These are phyloP conservation scores for Tridacna gigas DNA, from an alignment of 2,888 invertebrate species.

Conservation along the genomic window DNA sequence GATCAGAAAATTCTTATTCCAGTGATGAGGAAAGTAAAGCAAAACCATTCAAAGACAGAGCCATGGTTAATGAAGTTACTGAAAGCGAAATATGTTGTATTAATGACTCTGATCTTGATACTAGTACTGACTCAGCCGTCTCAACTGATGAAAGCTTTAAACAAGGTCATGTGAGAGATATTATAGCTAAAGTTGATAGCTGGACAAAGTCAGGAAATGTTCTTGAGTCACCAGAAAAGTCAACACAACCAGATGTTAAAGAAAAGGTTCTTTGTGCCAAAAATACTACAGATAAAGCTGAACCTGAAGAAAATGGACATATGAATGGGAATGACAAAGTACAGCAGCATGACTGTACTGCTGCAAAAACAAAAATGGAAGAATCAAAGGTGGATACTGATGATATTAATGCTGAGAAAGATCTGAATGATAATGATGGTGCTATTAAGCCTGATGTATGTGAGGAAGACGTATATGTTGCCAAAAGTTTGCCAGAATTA, in stretches of 20 bases:
- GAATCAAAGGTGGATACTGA: not conserved
- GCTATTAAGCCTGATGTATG: not conserved
- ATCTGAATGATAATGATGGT: slow-evolving; percentile 4
- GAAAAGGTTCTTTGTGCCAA: not conserved
- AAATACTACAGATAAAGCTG: too few species aligned
- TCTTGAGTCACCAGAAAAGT: not conserved
- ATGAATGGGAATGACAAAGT: too few species aligned
- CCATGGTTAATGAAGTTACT: not conserved
- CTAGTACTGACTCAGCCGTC: slow-evolving; percentile 31
- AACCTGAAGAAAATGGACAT: too few species aligned
- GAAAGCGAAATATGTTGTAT: not conserved
- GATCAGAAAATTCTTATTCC: not conserved
- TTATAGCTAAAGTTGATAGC: slow-evolving; percentile 54
- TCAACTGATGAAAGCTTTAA: slow-evolving; percentile 40
- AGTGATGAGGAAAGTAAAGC: not conserved
- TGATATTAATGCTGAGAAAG: not conserved
- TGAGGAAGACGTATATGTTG: slow-evolving; percentile 55
- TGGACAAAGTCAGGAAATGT: slow-evolving; percentile 3
- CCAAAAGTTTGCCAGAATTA: slow-evolving; percentile 61
- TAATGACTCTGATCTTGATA: slow-evolving; percentile 38
- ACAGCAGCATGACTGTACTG: not conserved
- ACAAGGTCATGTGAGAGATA: slow-evolving; percentile 55
- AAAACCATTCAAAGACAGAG: not conserved
- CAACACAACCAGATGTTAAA: not conserved
- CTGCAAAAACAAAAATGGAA: not conserved